These are phyloP conservation scores for Haemorhous mexicanus DNA, from an alignment of 2,113 vertebrate genomes.

Conservation along the genomic window DNA sequence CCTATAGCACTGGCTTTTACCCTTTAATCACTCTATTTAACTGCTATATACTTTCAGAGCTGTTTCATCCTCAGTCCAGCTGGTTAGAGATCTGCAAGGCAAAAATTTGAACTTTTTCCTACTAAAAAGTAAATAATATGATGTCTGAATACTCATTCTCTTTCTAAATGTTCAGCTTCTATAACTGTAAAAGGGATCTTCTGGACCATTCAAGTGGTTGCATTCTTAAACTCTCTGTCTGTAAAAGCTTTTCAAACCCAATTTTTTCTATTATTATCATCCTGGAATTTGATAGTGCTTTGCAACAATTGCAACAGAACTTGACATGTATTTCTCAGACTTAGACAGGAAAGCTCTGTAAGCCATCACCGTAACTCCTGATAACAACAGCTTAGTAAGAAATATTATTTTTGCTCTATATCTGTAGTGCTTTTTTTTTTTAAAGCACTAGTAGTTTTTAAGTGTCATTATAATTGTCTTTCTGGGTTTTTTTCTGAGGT, in stretches of 20 bases:
- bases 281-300: neutral
- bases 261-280: neutral
- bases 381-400: neutral
- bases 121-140: neutral
- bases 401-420: neutral
- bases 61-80: neutral
- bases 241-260: neutral
- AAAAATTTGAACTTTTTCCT: neutral
- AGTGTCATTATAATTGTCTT: neutral
- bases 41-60: neutral
- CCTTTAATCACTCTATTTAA: neutral
- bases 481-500: neutral
- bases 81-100: neutral
- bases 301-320: neutral
- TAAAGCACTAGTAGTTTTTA: neutral
- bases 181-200: neutral
- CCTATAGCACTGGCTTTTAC: neutral
- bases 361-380: neutral
- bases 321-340: neutral
- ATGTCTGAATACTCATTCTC: neutral
- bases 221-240: neutral
- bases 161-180: slow-evolving; percentile 10
- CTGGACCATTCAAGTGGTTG: neutral
- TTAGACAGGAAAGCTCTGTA: neutral
- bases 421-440: neutral